Evolutionary conservation across 2,113 vertebrate genomes (phyloP), one percentile per base, ranked within the genome.

Genomic region (Sander lucioperca): DNA sequence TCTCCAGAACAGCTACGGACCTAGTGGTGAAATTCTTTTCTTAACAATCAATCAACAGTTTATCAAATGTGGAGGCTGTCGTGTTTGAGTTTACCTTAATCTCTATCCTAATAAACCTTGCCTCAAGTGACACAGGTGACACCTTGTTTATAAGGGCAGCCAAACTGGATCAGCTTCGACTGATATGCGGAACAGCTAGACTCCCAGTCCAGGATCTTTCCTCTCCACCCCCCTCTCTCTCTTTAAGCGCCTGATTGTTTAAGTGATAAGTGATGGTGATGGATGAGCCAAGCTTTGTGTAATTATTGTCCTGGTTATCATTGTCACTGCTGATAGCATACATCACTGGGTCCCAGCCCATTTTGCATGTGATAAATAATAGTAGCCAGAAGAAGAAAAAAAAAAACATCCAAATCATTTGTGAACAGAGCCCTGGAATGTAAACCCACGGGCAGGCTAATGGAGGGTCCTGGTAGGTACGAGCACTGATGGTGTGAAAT

Each of bases 291-390:
- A 86, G 90, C 88, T 91, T 92, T 91, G 88, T 89, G 93, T 94
- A 95, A 96, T 95, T 95, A 95, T 94, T 94, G 93, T 94, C 90
- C 88, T 90, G 91, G 93, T 94, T 94, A 94, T 95, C 93, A 84
- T 92, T 94, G 93, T 94, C 92, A 92, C 84, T 68, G 90, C 89
- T 91, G 93, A 94, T 92, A 89, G 92, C 93, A 91, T 89, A 89
- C 88, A 93, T 95, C 94, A 93, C 77, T 1, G 73, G 90, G 92
- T 95, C 92, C 88, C 78, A 81, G 83, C 77, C 90, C 90, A 82
- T 92, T 94, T 94, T 91, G 93, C 81, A 71, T 86, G 85, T 94
- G 94, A 95, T 95, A 92, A 95, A 95, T 95, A 95, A 93, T 89
- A 83, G 81, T 78, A 72, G 88, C 70, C 54, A 48, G 56, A 30